A percentile compares a stretch with the other conserved stretches of the same genome.
Evolutionary conservation across 2,113 vertebrate species (phyloP).

Genomic region (Acanthochromis polyacanthus): DNA sequence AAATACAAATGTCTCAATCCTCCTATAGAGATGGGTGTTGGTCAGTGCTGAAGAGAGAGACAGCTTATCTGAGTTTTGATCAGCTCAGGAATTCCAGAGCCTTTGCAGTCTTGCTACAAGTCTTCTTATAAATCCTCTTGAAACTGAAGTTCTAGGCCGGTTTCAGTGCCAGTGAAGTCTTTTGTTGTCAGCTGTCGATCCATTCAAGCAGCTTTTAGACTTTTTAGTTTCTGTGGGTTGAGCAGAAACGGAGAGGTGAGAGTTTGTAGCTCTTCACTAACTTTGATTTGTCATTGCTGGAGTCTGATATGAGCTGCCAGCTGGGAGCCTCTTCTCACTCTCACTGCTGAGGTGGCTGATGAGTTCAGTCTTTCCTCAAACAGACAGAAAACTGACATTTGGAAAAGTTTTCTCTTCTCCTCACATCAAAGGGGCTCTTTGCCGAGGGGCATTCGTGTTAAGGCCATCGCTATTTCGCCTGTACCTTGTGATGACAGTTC

Average conservation of each 20-base stretch:
- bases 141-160: constrained; percentile 26
- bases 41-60: too few species aligned
- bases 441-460: constrained; percentile 48
- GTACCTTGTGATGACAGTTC: constrained; percentile 59
- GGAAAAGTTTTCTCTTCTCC: constrained; percentile 43
- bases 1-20: too few species aligned
- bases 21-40: too few species aligned
- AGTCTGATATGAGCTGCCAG: constrained; percentile 36
- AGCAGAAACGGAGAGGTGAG: constrained; percentile 35
- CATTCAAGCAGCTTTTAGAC: constrained; percentile 44
- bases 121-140: constrained; percentile 33
- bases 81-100: too few species aligned
- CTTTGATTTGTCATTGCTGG: constrained; percentile 71
- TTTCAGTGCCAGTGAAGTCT: constrained; percentile 31
- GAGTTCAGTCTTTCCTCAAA: constrained; percentile 43
- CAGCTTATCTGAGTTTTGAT: too few species aligned
- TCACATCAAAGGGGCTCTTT: constrained; percentile 49
- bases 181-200: constrained; percentile 53
- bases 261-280: constrained; percentile 33
- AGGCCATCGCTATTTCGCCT: constrained; percentile 36
- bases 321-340: constrained; percentile 27
- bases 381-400: constrained; percentile 42
- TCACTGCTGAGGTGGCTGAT: constrained; percentile 37
- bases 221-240: constrained; percentile 42
- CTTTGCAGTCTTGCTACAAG: too few species aligned